Conservation (phyloP, 1,140 invertebrate genomes). For the Agraylea sexmaculata region DNA sequence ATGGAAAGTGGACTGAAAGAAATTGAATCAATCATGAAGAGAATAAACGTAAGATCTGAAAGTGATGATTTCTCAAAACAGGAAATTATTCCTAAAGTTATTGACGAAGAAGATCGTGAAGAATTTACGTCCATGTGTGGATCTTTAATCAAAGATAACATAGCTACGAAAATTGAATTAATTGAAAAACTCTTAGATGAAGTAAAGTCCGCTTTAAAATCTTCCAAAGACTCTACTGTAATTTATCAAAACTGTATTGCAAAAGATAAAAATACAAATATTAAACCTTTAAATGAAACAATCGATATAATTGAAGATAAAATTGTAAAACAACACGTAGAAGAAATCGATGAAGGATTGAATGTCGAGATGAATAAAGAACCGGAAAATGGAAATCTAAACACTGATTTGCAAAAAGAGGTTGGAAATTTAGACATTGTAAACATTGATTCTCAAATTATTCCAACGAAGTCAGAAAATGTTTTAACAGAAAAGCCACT, state of each 20-base stretch:
- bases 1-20: conserved; percentile 11
- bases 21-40: conserved; percentile 9
- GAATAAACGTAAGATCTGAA: conserved; percentile 2
- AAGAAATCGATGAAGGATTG: conserved; percentile 34
- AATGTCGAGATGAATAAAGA: conserved; percentile 3
- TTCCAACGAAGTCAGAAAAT: neutral
- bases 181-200: conserved; percentile 38
- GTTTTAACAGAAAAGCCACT: conserved; percentile 3
- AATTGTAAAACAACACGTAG: conserved; percentile 19
- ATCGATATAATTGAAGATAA: conserved; percentile 14
- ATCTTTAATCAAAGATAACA: conserved; percentile 35
- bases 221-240: conserved; percentile 33
- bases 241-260: conserved; percentile 27
- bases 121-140: no score
- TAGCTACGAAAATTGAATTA: conserved; percentile 35
- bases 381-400: conserved; percentile 15
- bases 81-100: no score
- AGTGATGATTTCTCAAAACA: no score
- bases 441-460: conserved; percentile 4
- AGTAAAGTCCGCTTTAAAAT: conserved; percentile 35
- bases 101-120: no score
- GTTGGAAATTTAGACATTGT: neutral
- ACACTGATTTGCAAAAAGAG: conserved; percentile 3
- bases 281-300: conserved; percentile 15
- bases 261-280: conserved; percentile 24